phyloP scores from a whole-genome alignment of 2,113 vertebrate species.

The Silurus glanis region DNA sequence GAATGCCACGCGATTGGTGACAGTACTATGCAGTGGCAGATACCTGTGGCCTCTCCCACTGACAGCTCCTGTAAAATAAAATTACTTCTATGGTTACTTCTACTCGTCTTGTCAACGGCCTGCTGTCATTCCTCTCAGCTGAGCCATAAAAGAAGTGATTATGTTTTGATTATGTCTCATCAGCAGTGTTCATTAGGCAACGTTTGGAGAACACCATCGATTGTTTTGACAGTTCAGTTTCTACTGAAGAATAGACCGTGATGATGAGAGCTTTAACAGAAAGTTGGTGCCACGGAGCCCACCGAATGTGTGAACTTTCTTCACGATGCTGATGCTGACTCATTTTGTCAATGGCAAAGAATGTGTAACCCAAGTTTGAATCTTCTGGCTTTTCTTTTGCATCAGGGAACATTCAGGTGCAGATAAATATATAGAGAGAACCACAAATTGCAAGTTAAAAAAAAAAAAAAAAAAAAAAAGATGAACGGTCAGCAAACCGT shows the following conservation, averaged over 20 bases:
- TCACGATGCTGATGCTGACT: slow-evolving; percentile 15
- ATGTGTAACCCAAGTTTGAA: slow-evolving; percentile 14
- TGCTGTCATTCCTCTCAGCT: slow-evolving; percentile 26
- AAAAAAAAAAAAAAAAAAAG: background rate
- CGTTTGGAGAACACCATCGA: slow-evolving; percentile 26
- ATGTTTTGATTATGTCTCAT: slow-evolving; percentile 49
- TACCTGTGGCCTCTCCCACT: slow-evolving; percentile 21
- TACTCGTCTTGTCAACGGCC: slow-evolving; percentile 26
- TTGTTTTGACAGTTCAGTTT: slow-evolving; percentile 49
- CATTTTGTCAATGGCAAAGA: slow-evolving; percentile 28
- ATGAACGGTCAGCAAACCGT: background rate
- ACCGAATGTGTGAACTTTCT: slow-evolving; percentile 35
- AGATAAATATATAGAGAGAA: background rate
- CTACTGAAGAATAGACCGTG: slow-evolving; percentile 30
- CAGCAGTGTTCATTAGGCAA: slow-evolving; percentile 37
- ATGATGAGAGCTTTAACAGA: slow-evolving; percentile 7
- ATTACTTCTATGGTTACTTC: slow-evolving; percentile 30
- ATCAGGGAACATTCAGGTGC: background rate
- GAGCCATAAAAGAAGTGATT: slow-evolving; percentile 42
- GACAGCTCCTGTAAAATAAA: slow-evolving; percentile 41
- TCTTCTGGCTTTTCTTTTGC: background rate
- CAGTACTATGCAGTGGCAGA: slow-evolving; percentile 17
- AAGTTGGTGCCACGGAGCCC: slow-evolving; percentile 20
- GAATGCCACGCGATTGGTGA: slow-evolving; percentile 30
- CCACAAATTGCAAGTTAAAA: background rate